Base-by-base conservation (phyloP, 23 tunicate genomes). In the Ciona savignyi region DNA sequence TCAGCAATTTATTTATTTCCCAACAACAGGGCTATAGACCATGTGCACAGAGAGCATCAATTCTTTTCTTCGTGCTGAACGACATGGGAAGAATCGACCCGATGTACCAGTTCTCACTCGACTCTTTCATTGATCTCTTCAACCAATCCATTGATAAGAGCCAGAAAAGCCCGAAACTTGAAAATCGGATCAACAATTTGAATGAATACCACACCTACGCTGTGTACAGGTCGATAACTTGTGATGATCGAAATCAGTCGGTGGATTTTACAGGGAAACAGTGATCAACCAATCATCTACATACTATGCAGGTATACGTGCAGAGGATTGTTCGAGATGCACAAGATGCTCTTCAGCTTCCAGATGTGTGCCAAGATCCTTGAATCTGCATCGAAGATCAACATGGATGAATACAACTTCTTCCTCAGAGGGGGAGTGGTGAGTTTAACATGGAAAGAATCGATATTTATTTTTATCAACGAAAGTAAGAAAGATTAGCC, bases 351-450 rank as follows among this genome's bases (percentile, higher is more conserved):
- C 21, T 94, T 94, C 95, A 86, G 95, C 77, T 94, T 94, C 72
- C 99, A 94, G 76, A 94, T 94, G 99, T 94, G 99, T 72, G 99
- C 95, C 30, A 94, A 94, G 85, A 94, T 94, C 24, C 73, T 94
- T 32, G 99, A 94, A 72, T 83, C 99, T 4, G 83, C 90, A 15
- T 80, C 81, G 48, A 94, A 94, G 68, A 71, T 94, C 35, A 87
- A 86, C 75, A 94, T 94, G 99, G 99, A 87, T 62, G 99, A 94
- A 78, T 94, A 94, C 79, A 94, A 94, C 82, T 94, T 94, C 90
- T 94, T 94, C 79, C 80, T 94, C 21, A 73, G 99, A 2, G 99
- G 99, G 9, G 99, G 99, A 82, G 85, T 94, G 79, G 99, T 91
- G 24, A 80, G 97, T 82, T 51, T 32, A 42, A n/a, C n/a, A n/a